Evolutionary conservation across 2,113 vertebrate species (phyloP), one percentile per base, ranked within the genome.

Genomic region (Pipa parva): DNA sequence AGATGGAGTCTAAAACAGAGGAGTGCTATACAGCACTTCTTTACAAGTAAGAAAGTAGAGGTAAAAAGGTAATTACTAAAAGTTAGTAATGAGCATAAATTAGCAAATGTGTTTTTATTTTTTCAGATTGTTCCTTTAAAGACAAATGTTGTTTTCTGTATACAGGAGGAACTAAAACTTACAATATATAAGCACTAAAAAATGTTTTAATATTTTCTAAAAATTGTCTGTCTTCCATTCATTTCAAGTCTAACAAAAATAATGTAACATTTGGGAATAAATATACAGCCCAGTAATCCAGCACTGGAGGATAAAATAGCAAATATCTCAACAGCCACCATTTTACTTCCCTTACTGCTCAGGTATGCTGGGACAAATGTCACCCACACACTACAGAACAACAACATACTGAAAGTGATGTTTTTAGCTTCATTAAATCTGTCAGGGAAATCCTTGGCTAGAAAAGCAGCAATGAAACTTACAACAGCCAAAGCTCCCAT

Each of bases 401-500:
- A 39, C 26, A 66, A 46, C 63, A 66, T 66, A 33, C 63, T 66
- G 28, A 66, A 66, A 5, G 52, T 66, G 55, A 66, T 66, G 20
- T 46, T 29, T 20, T 66, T 66, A 17, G 54, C 52, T 52, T 66
- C 39, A 24, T 57, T 66, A 20, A 57, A 66, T 18, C n/a, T 24
- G 39, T 48, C 27, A 5, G 63, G 63, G 28, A 66, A 13, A 6
- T 57, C 56, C 39, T 54, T 57, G 26, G 63, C 63, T 22, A 37
- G 54, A 27, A 66, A 57, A 8, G 63, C 63, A 42, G 48, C 56
- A 20, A 58, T 11, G 4, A n/a, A 36, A 58, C 63, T 58, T 56
- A 21, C 26, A 37, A 58, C 7, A 2, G 63, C 54, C 24, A 67
- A 29, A 17, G 18, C 36, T 12, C 54, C 55, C n/a, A 67, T 59